Evolutionary conservation across 2,113 vertebrate species (phyloP), one percentile per base, ranked within the genome.

Genomic region (Macquaria ambigua): DNA sequence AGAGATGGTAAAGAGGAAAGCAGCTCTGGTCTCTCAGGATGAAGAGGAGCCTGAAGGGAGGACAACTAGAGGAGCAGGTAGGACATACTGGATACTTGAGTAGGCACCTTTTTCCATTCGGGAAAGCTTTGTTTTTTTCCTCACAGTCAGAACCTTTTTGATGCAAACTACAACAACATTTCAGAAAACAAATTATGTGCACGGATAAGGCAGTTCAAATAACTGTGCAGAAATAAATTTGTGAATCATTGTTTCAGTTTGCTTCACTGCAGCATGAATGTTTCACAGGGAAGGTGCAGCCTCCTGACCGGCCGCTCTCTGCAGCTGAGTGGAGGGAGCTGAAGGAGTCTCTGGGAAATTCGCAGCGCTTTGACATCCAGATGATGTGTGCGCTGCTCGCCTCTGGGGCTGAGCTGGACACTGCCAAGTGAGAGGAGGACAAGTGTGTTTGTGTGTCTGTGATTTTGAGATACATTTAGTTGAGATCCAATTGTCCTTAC

Each of bases 251-350:
- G 6, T 25, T 64, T 43, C 10, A 16, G 37, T 31, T 66, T 59
- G 9, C 10, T 23, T 58, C 11, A 59, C 52, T 52, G 53, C 43
- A 46, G 34, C 14, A 6, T 46, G 10, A 23, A 53, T 79, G 37
- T 64, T 76, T 88, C 2, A 53, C 52, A 94, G 94, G 8, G 37
- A 93, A 3, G 56, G 0, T 58, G 90, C 31, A 82, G 28, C 76
- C 96, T 84, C 98, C 97, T 41, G 90, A 94, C 48, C 94, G 82
- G 39, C 97, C 97, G 4, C 92, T 99, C 56, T 93, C 89, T 77
- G 56, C 84, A 39, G 89, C 94, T 1, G 96, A 97, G 34, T 99
- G 98, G 98, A 94, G 80, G 67, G 92, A 92, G 37, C 82, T 98
- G 43, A 96, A 90, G 77, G 95, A 94, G 74, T 86, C 89, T 64